A percentile compares a stretch with the other conserved stretches of the same genome.
Evolutionary conservation across 2,888 invertebrate species (phyloP).

Genomic region (Pyrocoelia pectoralis): DNA sequence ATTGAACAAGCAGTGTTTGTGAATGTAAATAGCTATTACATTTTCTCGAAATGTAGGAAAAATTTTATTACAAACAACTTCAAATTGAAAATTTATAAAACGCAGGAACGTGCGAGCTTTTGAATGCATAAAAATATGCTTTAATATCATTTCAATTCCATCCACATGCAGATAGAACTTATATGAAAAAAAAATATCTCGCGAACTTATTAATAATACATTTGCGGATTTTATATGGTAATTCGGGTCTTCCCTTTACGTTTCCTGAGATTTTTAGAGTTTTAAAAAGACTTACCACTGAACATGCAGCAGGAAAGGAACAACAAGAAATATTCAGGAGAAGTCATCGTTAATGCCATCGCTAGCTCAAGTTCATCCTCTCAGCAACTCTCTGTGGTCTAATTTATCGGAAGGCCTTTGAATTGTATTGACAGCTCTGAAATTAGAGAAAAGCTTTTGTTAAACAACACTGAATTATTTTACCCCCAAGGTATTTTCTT

Average conservation of each 20-base stretch:
- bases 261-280: slow-evolving; percentile 11
- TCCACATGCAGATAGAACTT: slow-evolving; percentile 23
- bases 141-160: slow-evolving; percentile 28
- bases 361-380: slow-evolving; percentile 33
- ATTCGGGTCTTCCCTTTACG: slow-evolving; percentile 22
- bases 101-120: slow-evolving; percentile 18
- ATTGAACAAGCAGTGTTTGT: slow-evolving; percentile 17
- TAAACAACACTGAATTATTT: slow-evolving; percentile 31
- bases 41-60: slow-evolving; percentile 9
- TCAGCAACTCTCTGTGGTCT: slow-evolving; percentile 25
- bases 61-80: slow-evolving; percentile 19
- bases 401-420: slow-evolving; percentile 27
- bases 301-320: slow-evolving; percentile 28
- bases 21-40: slow-evolving; percentile 23
- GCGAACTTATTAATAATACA: slow-evolving; percentile 32
- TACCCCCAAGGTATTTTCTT: slow-evolving; percentile 30
- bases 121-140: slow-evolving; percentile 25
- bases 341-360: slow-evolving; percentile 28
- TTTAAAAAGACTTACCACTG: slow-evolving; percentile 30
- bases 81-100: slow-evolving; percentile 29
- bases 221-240: slow-evolving; percentile 33
- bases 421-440: slow-evolving; percentile 32
- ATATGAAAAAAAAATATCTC: slow-evolving; percentile 25
- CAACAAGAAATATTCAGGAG: slow-evolving; percentile 25
- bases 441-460: slow-evolving; percentile 31